phyloP scores from a whole-genome alignment of 2,888 invertebrate genomes.

The Eristalis intricaria region DNA sequence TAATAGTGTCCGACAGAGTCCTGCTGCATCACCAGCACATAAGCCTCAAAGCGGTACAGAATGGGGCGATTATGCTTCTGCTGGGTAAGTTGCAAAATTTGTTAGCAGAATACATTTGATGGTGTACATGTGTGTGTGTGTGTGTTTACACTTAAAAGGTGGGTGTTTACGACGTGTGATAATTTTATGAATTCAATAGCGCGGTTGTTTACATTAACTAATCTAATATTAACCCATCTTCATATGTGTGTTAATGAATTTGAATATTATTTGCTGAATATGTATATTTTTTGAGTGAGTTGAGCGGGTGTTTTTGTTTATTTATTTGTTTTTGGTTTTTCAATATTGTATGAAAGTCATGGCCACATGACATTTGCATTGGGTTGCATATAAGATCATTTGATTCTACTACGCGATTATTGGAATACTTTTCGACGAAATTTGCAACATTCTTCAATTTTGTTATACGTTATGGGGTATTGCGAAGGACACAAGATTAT shows the following conservation, averaged over 20 bases:
- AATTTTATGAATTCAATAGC: not conserved
- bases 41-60: conserved; percentile 84
- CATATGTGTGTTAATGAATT: not conserved
- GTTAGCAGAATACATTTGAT: not conserved
- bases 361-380: too few species aligned
- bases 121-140: not conserved
- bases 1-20: conserved; percentile 78
- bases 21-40: conserved; percentile 87
- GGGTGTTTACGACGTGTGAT: not conserved
- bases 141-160: not conserved
- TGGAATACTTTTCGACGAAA: too few species aligned
- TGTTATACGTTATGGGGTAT: too few species aligned
- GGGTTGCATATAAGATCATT: too few species aligned
- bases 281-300: not conserved
- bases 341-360: too few species aligned
- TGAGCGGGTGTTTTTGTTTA: too few species aligned
- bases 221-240: not conserved
- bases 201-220: not conserved
- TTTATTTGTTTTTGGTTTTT: too few species aligned
- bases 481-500: too few species aligned
- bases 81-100: conserved; percentile 81
- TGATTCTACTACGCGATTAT: too few species aligned
- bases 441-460: too few species aligned
- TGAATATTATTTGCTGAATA: not conserved
- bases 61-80: conserved; percentile 92